Percentiles rank a stretch among this genome's conserved stretches.
These are phyloP conservation scores for Spicauda simplicius DNA, from an alignment of 2,888 invertebrate genomes.

Conservation along the genomic window DNA sequence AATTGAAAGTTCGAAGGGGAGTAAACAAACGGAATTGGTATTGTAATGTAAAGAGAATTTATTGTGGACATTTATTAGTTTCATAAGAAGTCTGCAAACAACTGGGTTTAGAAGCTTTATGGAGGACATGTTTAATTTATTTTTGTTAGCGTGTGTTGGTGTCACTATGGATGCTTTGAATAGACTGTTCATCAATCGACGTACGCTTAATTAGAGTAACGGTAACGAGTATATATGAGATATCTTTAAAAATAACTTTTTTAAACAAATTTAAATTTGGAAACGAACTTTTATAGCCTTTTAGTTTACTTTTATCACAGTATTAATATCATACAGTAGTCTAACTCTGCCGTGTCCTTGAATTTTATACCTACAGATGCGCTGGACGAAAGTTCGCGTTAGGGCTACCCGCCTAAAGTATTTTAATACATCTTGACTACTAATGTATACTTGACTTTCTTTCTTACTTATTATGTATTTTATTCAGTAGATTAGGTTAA, in stretches of 20 bases:
- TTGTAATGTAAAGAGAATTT: slow-evolving; percentile 74
- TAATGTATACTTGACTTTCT: no score
- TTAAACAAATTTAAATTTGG: no score
- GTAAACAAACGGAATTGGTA: slow-evolving; percentile 51
- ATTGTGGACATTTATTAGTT: slow-evolving; percentile 78
- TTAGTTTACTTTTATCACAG: background rate
- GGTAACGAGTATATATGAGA: slow-evolving; percentile 4
- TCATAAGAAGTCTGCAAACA: slow-evolving; percentile 69
- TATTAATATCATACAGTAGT: no score
- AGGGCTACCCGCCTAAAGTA: no score
- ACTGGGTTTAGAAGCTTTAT: slow-evolving; percentile 67
- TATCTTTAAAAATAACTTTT: background rate
- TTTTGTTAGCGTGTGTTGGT: slow-evolving; percentile 46
- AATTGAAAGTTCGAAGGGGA: slow-evolving; percentile 50
- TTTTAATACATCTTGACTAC: no score
- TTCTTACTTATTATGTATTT: no score
- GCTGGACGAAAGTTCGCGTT: no score
- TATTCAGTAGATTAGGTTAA: no score
- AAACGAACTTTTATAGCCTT: background rate
- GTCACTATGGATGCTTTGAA: slow-evolving; percentile 34
- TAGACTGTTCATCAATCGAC: slow-evolving; percentile 20
- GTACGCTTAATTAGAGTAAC: slow-evolving; percentile 33
- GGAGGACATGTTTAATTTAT: slow-evolving; percentile 64
- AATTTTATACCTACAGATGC: no score
- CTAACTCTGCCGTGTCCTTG: no score